Percentiles rank a stretch among this genome's conserved stretches.
Conservation (phyloP, 2,888 invertebrate genomes). For the Watsonalla binaria region DNA sequence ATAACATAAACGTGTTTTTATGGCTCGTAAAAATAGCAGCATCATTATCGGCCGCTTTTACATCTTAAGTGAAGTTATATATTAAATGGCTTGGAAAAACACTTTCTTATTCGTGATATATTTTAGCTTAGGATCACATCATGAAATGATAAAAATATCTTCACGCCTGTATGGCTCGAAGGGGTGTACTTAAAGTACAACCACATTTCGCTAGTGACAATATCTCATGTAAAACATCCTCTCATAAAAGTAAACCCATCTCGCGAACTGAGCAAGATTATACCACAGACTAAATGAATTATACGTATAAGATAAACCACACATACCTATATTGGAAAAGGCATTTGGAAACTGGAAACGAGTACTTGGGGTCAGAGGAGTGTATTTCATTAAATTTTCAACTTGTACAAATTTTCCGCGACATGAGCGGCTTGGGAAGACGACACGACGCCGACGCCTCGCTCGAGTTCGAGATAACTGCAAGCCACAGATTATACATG, state of each 20-base stretch:
- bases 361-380: constrained; percentile 15
- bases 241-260: neutral
- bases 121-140: no score
- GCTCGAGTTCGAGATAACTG: neutral
- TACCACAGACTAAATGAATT: neutral
- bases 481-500: neutral
- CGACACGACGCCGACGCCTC: constrained; percentile 9
- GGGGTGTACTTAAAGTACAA: no score
- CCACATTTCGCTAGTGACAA: no score
- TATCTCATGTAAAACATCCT: no score
- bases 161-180: no score
- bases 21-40: neutral
- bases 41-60: neutral
- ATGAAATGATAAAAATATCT: no score
- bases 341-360: constrained; percentile 10
- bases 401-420: constrained; percentile 48
- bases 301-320: no score
- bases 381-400: constrained; percentile 62
- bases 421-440: constrained; percentile 53
- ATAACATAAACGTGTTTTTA: neutral
- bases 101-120: neutral
- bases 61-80: neutral
- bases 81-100: neutral
- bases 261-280: neutral
- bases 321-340: constrained; percentile 4